Base-by-base conservation (phyloP, 2,113 vertebrate species). In the Austrofundulus limnaeus region DNA sequence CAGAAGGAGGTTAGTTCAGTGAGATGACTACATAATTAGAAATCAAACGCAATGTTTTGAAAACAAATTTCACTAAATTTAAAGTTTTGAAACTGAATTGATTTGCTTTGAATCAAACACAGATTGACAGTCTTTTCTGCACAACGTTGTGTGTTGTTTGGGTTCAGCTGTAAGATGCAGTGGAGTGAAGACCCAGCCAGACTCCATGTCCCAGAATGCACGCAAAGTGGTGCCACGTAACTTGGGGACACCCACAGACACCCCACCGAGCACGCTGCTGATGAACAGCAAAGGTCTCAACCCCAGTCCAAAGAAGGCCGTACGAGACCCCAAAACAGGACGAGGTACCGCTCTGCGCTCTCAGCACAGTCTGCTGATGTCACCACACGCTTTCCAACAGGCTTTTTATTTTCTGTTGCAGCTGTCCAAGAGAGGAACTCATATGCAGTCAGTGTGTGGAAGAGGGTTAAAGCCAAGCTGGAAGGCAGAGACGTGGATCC, bases 371-470 rank as follows among this genome's bases (percentile, higher is more conserved):
- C 15, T 10, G 2, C 45, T 37, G 16, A 5, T 37, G 11, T 11
- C n/a, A 12, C 5, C 14, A 4, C 34, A 3, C 12, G 6, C 1
- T 6, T 0, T 20, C 12, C 15, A 7, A 38, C n/a, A 13, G 19
- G 2, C 2, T 14, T 6, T 3, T 13, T 14, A 1, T 13, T 55
- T 17, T 24, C 38, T 64, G 5, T 38, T 60, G 0, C 66, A 99
- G 97, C 97, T 9, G 96, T 99, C 64, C 97, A 99, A 75, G 98
- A 99, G 90, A 94, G 98, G 82, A 99, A 99, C 90, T 99, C 96
- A 0, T 99, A 99, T 45, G 98, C 98, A 3, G 98, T 99, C 76
- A 97, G 98, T 5, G 98, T 99, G 87, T 99, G 98, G 98, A 99
- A 99, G 84, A 90, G 97, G 77, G 98, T 99, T 85, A 99, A 99